Evolutionary conservation across 1,140 invertebrate genomes (phyloP).

Genomic region (Stegodyphus dumicola): DNA sequence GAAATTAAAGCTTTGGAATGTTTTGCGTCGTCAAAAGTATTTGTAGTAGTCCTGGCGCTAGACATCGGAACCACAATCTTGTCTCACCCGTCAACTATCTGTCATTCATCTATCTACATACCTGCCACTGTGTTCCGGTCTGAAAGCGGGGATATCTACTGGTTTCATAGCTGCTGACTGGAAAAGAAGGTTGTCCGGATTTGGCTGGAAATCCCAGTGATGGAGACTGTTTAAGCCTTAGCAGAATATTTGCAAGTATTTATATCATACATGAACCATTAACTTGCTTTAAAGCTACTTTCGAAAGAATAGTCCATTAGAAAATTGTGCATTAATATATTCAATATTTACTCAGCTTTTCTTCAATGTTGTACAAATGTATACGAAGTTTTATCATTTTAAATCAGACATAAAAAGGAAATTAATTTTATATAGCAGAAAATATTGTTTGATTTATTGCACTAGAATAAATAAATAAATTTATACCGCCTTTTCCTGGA

Average conservation of each 20-base stretch:
- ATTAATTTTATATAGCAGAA: no score
- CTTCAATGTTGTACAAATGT: no score
- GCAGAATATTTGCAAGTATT: background rate
- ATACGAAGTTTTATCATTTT: no score
- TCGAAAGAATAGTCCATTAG: background rate
- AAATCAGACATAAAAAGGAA: no score
- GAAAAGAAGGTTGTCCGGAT: background rate
- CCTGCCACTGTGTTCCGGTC: background rate
- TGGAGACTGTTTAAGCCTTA: background rate
- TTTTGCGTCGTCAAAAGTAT: background rate
- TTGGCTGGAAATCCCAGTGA: background rate
- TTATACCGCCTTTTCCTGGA: no score
- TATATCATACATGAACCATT: constrained; percentile 4
- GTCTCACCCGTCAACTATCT: constrained; percentile 9
- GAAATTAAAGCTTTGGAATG: constrained; percentile 16
- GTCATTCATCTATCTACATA: constrained; percentile 9
- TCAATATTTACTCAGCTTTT: no score
- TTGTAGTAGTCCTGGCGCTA: background rate
- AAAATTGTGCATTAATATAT: background rate
- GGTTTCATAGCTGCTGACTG: background rate
- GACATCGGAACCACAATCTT: constrained; percentile 10
- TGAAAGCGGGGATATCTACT: constrained; percentile 9
- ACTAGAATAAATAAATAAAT: no score
- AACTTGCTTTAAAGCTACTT: background rate
- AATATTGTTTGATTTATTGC: no score